Evolutionary conservation across 2,888 invertebrate species (phyloP).

Genomic region (Eupelmus urozonus): DNA sequence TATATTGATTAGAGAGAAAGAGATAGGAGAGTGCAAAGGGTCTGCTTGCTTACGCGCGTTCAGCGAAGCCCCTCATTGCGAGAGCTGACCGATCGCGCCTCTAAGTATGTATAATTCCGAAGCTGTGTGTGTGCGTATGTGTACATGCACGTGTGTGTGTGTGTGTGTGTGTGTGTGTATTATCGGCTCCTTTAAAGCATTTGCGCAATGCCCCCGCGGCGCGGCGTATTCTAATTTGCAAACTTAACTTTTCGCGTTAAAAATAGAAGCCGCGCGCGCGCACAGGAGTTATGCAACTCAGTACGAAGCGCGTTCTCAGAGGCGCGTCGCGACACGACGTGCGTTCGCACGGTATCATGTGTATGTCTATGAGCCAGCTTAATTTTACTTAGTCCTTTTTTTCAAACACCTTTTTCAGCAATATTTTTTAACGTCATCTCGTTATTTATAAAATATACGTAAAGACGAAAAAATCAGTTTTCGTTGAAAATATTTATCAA

Average conservation of each 20-base stretch:
- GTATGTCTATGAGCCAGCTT: not conserved
- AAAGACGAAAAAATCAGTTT: too few relatives aligned
- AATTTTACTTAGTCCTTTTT: not conserved
- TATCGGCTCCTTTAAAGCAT: slow-evolving; percentile 34
- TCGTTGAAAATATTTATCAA: too few relatives aligned
- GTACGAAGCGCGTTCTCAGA: not conserved
- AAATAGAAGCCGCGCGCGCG: slow-evolving; percentile 31
- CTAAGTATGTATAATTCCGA: too few relatives aligned
- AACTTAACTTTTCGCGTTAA: slow-evolving; percentile 52
- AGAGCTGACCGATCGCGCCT: too few relatives aligned
- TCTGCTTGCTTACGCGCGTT: too few relatives aligned
- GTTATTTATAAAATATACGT: too few relatives aligned
- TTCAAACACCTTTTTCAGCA: not conserved
- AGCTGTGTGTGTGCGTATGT: too few relatives aligned
- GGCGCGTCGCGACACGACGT: not conserved
- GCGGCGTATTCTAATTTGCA: slow-evolving; percentile 46
- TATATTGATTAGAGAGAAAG: too few relatives aligned
- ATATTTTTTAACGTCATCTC: too few relatives aligned
- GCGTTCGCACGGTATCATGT: not conserved
- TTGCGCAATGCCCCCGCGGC: slow-evolving; percentile 31
- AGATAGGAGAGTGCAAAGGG: too few relatives aligned
- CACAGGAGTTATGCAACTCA: slow-evolving; percentile 24
- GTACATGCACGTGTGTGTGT: not conserved
- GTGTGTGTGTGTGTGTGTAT: not conserved
- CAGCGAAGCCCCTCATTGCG: too few relatives aligned